Base-by-base conservation (phyloP, 2,888 invertebrate genomes). In the Macrosoma leucophasiata region DNA sequence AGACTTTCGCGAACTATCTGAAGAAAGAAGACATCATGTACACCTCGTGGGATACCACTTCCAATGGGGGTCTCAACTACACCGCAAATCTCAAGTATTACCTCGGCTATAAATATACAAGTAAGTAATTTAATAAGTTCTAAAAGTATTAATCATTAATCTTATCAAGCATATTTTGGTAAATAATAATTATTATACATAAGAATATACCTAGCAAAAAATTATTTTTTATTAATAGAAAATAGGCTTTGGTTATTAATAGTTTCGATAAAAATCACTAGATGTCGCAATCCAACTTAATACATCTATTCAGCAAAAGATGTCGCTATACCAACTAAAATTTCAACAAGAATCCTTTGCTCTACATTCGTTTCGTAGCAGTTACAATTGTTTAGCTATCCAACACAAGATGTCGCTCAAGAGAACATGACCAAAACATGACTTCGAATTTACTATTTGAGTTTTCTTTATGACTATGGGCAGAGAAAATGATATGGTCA, bases 101-200 rank as follows among this genome's bases (percentile, higher is more conserved):
- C 63, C 87, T 92, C 43, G 90, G 89, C 49, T 84, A 86, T 40
- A 88, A 90, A 55, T 90, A 90, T 58, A 87, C 89, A 85, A 89
- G 92, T 92, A 86, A 90, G 91, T 87, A 43, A 37, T 17, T 17
- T 26, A 26, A 9, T 13, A 27, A n/a, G n/a, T n/a, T n/a, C n/a
- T n/a, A n/a, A n/a, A n/a, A n/a, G n/a, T n/a, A n/a, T n/a, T n/a
- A n/a, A n/a, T n/a, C n/a, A n/a, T 48, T 55, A 58, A 33, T 41
- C 12, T 25, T 26, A n/a, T n/a, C n/a, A n/a, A n/a, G n/a, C n/a
- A n/a, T n/a, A n/a, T n/a, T n/a, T n/a, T n/a, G n/a, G n/a, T n/a
- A n/a, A n/a, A n/a, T n/a, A n/a, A n/a, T 13, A 4, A 8, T 36
- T 37, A 49, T 50, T n/a, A n/a, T n/a, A n/a, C n/a, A n/a, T n/a